Base-by-base conservation (phyloP, 2,888 invertebrate genomes). In the Morinoia aosen region DNA sequence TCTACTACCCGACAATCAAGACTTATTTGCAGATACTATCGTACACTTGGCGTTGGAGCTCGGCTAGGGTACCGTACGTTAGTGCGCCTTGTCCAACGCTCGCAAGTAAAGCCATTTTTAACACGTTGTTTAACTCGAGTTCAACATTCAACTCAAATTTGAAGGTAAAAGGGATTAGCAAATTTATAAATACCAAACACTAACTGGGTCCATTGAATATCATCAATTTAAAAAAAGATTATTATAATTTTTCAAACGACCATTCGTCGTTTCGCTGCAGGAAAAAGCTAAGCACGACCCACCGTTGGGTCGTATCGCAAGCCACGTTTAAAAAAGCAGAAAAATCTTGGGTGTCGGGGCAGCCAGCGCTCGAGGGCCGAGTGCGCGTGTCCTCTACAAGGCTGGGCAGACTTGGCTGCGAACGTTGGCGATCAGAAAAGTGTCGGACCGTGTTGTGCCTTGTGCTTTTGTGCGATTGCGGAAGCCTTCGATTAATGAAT, bases 401-500 rank as follows among this genome's bases (percentile, higher is more conserved):
- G 90, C 90, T 90, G 90, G 14, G 48, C 90, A 90, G 19, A 40
- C 90, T 90, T 90, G 90, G 90, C 90, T 90, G 90, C 90, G 39
- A 40, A 40, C 40, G 90, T 39, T 39, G 25, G 88, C 12, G 40
- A 76, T 76, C 76, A 76, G 76, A 76, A 33, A 76, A 16, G 76
- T 33, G 76, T 33, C 7, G 76, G 8, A 1, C 76, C 76, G 76
- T 76, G 76, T 33, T 76, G 76, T 33, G 7, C 25, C 33, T 76
- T 25, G 8, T 76, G 25, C 25, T 10, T 76, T 76, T 33, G 76
- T 76, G 76, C 25, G 19, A 33, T 76, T 2, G 76, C 25, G 8
- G 25, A 33, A 76, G 76, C 25, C 1, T 19, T 25, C 7, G 76
- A 76, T 76, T 76, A 19, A 76, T 2, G 25, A 76, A 33, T 33